phyloP scores from a whole-genome alignment of 2,888 invertebrate species.

The Agonopterix alstromeriana region DNA sequence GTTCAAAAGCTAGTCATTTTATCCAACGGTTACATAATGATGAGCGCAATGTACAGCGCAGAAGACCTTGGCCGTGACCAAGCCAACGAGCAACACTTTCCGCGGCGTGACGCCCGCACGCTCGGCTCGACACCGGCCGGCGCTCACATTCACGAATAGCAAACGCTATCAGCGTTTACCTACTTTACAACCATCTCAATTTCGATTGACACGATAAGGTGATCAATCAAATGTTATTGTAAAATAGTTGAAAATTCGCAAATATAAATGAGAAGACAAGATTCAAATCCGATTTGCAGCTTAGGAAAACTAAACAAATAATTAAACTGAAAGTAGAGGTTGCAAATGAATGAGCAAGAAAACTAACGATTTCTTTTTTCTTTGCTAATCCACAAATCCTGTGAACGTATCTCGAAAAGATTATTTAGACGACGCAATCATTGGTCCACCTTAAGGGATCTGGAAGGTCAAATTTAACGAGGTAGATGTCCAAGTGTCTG shows the following conservation, averaged over 20 bases:
- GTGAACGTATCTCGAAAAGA: background rate
- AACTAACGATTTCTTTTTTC: background rate
- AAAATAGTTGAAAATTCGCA: too few relatives aligned
- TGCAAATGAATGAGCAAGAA: too few relatives aligned
- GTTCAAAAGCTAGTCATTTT: constrained; percentile 23
- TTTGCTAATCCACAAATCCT: background rate
- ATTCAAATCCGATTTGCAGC: too few relatives aligned
- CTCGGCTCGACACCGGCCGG: constrained; percentile 26
- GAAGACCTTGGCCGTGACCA: constrained; percentile 74
- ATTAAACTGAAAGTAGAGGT: too few relatives aligned
- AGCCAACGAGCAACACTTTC: constrained; percentile 45
- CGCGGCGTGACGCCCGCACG: constrained; percentile 30
- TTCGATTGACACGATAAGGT: too few relatives aligned
- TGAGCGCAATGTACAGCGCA: constrained; percentile 39
- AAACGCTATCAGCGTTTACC: constrained; percentile 30
- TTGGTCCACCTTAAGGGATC: background rate
- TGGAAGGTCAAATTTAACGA: constrained; percentile 4
- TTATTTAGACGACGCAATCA: too few relatives aligned
- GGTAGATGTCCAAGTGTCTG: background rate
- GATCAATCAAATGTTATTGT: too few relatives aligned
- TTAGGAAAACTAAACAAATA: too few relatives aligned
- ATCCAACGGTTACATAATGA: constrained; percentile 50
- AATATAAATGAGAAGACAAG: too few relatives aligned
- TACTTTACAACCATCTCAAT: background rate
- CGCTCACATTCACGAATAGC: constrained; percentile 36